These are phyloP conservation scores for Lycia hirtaria DNA, from an alignment of 2,888 invertebrate genomes.

Conservation along the genomic window DNA sequence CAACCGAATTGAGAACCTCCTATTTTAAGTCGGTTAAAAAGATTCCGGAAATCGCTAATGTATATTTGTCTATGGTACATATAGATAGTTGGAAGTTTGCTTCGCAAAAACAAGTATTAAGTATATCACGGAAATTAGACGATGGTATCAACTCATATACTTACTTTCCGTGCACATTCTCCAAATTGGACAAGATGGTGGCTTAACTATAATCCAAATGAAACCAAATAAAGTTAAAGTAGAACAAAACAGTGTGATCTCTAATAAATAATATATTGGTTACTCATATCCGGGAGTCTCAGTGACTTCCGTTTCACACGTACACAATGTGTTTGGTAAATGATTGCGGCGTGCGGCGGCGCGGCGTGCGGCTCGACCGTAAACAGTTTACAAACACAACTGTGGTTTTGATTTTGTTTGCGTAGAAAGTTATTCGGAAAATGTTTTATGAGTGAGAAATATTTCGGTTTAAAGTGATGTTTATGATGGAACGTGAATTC, in stretches of 20 bases:
- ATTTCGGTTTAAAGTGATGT: constrained; percentile 4
- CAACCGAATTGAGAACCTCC: too few relatives aligned
- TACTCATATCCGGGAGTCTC: background rate
- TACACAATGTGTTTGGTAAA: constrained; percentile 17
- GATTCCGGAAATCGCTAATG: too few relatives aligned
- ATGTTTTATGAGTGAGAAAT: constrained; percentile 20
- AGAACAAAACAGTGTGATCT: background rate
- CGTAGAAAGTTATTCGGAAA: constrained; percentile 21
- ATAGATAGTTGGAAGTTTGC: too few relatives aligned
- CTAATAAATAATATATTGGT: background rate
- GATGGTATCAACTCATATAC: too few relatives aligned
- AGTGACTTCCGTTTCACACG: constrained; percentile 10
- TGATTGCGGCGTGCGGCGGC: constrained; percentile 11
- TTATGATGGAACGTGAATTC: constrained; percentile 10
- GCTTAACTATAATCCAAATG: too few relatives aligned
- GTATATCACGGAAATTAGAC: too few relatives aligned
- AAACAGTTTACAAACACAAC: constrained; percentile 20
- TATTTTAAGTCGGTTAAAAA: too few relatives aligned
- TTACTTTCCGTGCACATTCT: too few relatives aligned
- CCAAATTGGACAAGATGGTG: too few relatives aligned
- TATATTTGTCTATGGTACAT: too few relatives aligned
- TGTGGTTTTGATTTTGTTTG: constrained; percentile 27
- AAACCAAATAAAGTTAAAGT: too few relatives aligned
- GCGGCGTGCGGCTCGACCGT: constrained; percentile 9
- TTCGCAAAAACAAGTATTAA: too few relatives aligned